These are phyloP conservation scores for Sinocyclocheilus anophthalmus DNA, from an alignment of 2,113 vertebrate species.

Conservation along the genomic window DNA sequence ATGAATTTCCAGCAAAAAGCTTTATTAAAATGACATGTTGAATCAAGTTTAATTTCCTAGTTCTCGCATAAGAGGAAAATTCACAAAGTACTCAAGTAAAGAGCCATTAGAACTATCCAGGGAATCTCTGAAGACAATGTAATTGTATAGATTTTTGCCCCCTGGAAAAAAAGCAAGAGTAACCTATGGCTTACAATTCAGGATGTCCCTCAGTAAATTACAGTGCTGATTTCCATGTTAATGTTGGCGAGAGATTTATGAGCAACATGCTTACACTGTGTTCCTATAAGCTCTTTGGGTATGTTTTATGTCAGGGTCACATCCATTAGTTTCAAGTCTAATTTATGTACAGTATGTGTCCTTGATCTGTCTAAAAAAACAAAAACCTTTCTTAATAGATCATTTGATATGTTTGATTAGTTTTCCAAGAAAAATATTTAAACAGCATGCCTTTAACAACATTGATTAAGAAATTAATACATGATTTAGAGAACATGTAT, in stretches of 20 bases:
- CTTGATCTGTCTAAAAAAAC: background rate
- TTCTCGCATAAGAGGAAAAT: conserved; percentile 11
- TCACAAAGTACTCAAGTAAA: conserved; percentile 23
- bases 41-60: conserved; percentile 29
- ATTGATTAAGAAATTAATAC: background rate
- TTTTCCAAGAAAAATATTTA: background rate
- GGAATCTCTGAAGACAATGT: background rate
- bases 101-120: no score
- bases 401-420: background rate
- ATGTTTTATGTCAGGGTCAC: conserved; percentile 32
- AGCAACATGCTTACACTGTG: conserved; percentile 1
- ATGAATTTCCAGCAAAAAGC: no score
- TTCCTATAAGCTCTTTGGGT: conserved; percentile 13
- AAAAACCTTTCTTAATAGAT: background rate
- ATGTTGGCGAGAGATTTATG: conserved; percentile 27
- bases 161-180: background rate
- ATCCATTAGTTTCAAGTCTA: conserved; percentile 22
- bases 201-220: conserved; percentile 23
- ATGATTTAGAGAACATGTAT: background rate
- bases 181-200: conserved; percentile 25
- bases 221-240: conserved; percentile 42
- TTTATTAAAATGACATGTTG: background rate
- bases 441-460: background rate
- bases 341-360: conserved; percentile 2
- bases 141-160: conserved; percentile 7